Conservation (phyloP, 2,113 vertebrate genomes). For the Stercorarius parasiticus region DNA sequence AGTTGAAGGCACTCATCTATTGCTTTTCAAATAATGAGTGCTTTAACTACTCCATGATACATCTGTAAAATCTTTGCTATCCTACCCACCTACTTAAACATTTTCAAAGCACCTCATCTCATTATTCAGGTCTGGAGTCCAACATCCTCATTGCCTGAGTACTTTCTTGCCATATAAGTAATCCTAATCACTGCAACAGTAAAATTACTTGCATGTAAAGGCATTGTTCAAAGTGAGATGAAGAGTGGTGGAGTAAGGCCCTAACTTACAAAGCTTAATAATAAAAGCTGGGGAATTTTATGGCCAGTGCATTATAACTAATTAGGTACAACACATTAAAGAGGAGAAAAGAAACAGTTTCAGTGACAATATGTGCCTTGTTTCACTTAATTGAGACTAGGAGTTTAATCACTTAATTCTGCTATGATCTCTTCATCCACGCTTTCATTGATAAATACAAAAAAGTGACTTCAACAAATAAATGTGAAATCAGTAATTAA, state of each 20-base stretch:
- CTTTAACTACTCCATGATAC: background rate
- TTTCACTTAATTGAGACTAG: background rate
- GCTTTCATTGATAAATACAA: background rate
- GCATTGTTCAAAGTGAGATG: background rate
- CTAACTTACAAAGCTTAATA: background rate
- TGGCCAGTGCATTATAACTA: background rate
- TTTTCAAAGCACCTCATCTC: background rate
- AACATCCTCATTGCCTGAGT: background rate
- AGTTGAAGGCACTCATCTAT: background rate
- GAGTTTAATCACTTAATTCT: background rate
- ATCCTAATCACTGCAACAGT: background rate
- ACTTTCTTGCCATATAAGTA: background rate
- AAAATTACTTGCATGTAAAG: background rate
- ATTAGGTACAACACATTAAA: constrained; percentile 3
- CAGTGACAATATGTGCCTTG: background rate
- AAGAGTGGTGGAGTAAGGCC: background rate
- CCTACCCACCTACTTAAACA: background rate
- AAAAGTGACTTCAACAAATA: background rate
- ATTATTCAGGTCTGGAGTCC: background rate
- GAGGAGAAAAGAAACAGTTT: background rate
- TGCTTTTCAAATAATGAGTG: background rate
- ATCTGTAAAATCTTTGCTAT: background rate
- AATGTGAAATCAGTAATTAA: background rate
- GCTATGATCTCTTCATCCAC: background rate
- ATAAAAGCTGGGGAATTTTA: background rate